A percentile compares a stretch with the other conserved stretches of the same genome.
These are phyloP conservation scores for Archips xylosteana DNA, from an alignment of 2,888 invertebrate genomes.

Conservation along the genomic window DNA sequence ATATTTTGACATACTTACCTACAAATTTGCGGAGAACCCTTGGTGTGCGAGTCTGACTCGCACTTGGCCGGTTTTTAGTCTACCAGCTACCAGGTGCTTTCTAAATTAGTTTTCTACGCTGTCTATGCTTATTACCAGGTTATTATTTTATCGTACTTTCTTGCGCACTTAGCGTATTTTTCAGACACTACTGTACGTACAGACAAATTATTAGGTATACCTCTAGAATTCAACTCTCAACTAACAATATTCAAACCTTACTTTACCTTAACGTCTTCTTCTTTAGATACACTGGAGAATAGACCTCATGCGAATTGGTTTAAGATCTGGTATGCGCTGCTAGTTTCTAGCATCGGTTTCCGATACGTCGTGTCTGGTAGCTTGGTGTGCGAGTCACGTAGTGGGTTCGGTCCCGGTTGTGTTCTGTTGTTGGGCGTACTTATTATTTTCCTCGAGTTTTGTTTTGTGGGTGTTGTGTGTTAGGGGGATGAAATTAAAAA, in stretches of 20 bases:
- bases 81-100: background rate
- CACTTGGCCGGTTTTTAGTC: too few species aligned
- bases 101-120: background rate
- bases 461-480: slow-evolving; percentile 61
- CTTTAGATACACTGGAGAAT: slow-evolving; percentile 22
- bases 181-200: slow-evolving; percentile 51
- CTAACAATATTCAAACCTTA: background rate
- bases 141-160: slow-evolving; percentile 60
- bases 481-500: slow-evolving; percentile 49
- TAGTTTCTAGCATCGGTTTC: slow-evolving; percentile 48
- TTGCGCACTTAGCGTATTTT: slow-evolving; percentile 69
- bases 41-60: too few species aligned
- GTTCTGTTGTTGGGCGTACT: slow-evolving; percentile 66
- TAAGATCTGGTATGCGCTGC: slow-evolving; percentile 57
- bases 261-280: slow-evolving; percentile 1
- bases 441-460: slow-evolving; percentile 76
- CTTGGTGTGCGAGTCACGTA: slow-evolving; percentile 77
- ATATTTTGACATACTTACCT: too few species aligned
- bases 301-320: slow-evolving; percentile 45
- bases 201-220: slow-evolving; percentile 47
- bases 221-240: slow-evolving; percentile 3
- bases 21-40: too few species aligned
- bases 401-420: slow-evolving; percentile 68
- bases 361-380: slow-evolving; percentile 55
- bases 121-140: slow-evolving; percentile 42